Percentiles rank a stretch among this genome's conserved stretches.
Conservation (phyloP, 2,888 invertebrate genomes). For the Ectropis crepuscularia region DNA sequence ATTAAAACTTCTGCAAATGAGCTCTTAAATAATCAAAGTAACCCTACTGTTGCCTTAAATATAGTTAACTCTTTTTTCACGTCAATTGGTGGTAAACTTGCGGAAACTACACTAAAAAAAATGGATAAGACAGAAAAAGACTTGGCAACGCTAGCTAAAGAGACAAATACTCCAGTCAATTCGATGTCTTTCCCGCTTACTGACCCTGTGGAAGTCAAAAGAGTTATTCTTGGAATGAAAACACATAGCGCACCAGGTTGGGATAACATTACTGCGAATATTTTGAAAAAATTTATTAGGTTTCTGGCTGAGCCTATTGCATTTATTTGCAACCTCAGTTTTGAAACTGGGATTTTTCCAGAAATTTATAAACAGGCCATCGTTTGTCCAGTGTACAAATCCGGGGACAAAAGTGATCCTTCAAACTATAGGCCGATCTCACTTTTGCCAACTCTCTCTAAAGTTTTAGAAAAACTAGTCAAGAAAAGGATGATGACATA, state of each 20-base stretch:
- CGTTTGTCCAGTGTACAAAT: no score
- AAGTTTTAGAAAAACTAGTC: conserved; percentile 1
- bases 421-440: no score
- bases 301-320: no score
- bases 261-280: neutral
- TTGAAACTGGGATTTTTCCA: no score
- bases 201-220: neutral
- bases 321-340: no score
- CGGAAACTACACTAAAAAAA: neutral
- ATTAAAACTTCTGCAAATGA: neutral
- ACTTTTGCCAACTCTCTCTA: no score
- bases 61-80: neutral
- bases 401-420: no score
- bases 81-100: neutral
- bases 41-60: neutral
- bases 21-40: neutral
- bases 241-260: neutral
- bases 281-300: no score
- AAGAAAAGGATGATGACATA: neutral
- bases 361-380: no score
- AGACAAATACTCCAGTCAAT: neutral
- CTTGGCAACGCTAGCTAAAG: neutral
- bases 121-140: neutral
- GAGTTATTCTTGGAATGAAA: neutral
- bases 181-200: neutral